Base-by-base conservation (phyloP, 2,888 invertebrate species). In the Mimachlamys varia region DNA sequence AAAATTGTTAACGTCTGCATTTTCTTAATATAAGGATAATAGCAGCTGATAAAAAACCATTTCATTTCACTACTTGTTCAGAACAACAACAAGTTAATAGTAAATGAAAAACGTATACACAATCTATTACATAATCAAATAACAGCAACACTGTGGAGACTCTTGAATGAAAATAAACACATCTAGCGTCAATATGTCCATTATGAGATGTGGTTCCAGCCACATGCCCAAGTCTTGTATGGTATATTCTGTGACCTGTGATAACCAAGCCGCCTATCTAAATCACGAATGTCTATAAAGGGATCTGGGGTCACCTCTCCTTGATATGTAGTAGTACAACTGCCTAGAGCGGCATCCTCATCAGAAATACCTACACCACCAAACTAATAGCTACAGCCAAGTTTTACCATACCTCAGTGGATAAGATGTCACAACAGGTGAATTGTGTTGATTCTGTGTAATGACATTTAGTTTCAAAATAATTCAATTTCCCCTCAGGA, bases 181-280 rank as follows among this genome's bases (percentile, higher is more conserved):
- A 76, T 76, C 76, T 76, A 76, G 76, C 76, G 76, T 76, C 76
- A 76, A 76, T 76, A 33, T 76, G 76, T 76, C 76, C 76, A 33
- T 33, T 33, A 76, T 33, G 27, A 7, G 22, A 58, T 58, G 76
- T 33, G 33, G 76, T 76, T 76, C 76, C 17, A 76, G 10, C 76
- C 76, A 76, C 33, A 76, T 76, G 76, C 33, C 76, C 76, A 1
- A 12, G 76, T 33, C 76, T 76, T 33, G 76, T 76, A 27, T 33
- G 33, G 76, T 12, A 76, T 10, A 76, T 15, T 76, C 76, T 76
- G 12, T 76, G 76, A 76, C 4, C 76, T 76, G 33, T 76, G 76
- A 76, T 76, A 76, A 33, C 76, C 76, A 76, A 4, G 33, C 76
- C 33, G 33, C 76, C 76, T 76, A 27, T 76, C 17, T 15, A 76